Conservation (phyloP, 2,113 vertebrate genomes). For the Entelurus aequoreus region DNA sequence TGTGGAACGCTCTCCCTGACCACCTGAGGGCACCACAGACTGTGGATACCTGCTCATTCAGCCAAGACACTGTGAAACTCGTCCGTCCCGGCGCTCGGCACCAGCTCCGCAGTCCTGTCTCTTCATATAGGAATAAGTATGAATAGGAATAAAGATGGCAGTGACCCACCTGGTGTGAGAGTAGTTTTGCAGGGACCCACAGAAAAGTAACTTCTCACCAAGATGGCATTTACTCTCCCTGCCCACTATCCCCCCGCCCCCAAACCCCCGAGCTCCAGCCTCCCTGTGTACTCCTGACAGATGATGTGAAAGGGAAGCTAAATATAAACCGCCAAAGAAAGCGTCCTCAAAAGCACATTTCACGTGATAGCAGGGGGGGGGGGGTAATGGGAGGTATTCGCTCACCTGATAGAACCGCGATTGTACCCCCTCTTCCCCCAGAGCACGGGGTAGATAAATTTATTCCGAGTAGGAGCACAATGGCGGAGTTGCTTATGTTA, state of each 20-base stretch:
- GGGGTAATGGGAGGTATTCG: constrained; percentile 72
- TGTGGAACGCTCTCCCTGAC: no score
- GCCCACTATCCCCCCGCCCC: no score
- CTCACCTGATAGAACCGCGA: constrained; percentile 86
- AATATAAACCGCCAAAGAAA: constrained; percentile 88
- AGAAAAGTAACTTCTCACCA: no score
- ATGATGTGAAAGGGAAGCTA: constrained; percentile 69
- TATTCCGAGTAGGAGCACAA: constrained; percentile 66
- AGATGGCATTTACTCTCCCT: no score
- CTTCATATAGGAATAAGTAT: no score
- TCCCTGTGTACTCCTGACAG: constrained; percentile 4
- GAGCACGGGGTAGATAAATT: constrained; percentile 57
- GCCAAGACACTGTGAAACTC: no score
- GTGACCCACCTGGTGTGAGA: background rate
- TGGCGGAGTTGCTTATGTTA: constrained; percentile 72
- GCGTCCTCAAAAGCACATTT: constrained; percentile 82
- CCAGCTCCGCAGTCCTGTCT: no score
- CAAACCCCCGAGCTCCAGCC: no score
- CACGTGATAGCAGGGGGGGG: constrained; percentile 60
- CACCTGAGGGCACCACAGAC: no score
- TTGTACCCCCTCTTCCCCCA: constrained; percentile 42
- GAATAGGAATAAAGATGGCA: background rate
- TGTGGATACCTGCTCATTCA: no score
- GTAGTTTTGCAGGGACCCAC: background rate
- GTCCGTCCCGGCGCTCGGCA: no score